These are phyloP conservation scores for Dryocosmus kuriphilus DNA, from an alignment of 2,888 invertebrate genomes.

Conservation along the genomic window DNA sequence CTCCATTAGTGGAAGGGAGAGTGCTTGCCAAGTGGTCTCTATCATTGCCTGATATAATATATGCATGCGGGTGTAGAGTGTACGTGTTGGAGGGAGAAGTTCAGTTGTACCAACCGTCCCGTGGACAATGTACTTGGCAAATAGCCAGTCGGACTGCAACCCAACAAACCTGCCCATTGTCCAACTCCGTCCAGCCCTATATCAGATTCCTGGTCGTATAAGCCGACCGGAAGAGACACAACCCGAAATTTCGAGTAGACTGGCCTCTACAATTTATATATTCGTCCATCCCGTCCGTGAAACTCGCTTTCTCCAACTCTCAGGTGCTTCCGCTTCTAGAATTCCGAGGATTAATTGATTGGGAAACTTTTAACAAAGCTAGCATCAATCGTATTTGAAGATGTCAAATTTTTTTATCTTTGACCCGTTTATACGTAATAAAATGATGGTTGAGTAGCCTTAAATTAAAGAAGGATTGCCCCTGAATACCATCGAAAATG, in stretches of 20 bases:
- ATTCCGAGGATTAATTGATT: constrained; percentile 16
- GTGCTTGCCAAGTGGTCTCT: constrained; percentile 64
- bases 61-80: constrained; percentile 50
- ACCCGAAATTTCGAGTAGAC: constrained; percentile 43
- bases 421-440: too few relatives aligned
- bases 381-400: too few relatives aligned
- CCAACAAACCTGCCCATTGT: constrained; percentile 71
- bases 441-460: too few relatives aligned
- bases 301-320: constrained; percentile 33
- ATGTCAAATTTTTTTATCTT: too few relatives aligned
- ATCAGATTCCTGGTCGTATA: constrained; percentile 61
- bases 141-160: constrained; percentile 65
- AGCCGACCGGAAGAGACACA: constrained; percentile 58
- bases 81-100: constrained; percentile 60
- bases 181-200: constrained; percentile 62
- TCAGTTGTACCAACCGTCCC: constrained; percentile 64
- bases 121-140: constrained; percentile 71
- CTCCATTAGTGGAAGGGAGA: constrained; percentile 56
- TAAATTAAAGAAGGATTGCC: too few relatives aligned
- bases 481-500: too few relatives aligned
- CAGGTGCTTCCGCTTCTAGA: constrained; percentile 20
- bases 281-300: constrained; percentile 41
- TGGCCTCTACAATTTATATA: constrained; percentile 38
- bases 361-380: constrained; percentile 1
- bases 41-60: constrained; percentile 63